Base-by-base conservation (phyloP, 2,888 invertebrate genomes). In the Cantharis lateralis region DNA sequence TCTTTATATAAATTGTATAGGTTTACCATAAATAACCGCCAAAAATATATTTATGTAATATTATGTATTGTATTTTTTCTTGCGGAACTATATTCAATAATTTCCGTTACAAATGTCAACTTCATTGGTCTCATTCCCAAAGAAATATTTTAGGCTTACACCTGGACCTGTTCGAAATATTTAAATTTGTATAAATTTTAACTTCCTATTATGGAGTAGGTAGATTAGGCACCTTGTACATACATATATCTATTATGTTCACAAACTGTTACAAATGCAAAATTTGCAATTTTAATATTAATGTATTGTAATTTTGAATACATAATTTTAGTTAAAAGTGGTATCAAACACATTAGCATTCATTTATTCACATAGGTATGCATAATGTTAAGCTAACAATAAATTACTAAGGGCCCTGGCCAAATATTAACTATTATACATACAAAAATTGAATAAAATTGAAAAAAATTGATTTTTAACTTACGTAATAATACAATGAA, bases 101-200 rank as follows among this genome's bases (percentile, higher is more conserved):
- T 75, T 73, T 75, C 79, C 79, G 79, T 79, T 79, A 32, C 13
- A 78, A 68, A 73, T 77, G 70, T 71, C 69, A 70, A 69, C 26
- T 64, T 68, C 5, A 24, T 3, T 32, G 32, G 32, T 32, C 13
- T n/a, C n/a, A n/a, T 32, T 32, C 13, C 13, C 13, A 13, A 32
- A 4, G 20, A 20, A 20, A 64, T 64, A 18, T n/a, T 64, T 20
- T 20, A n/a, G 7, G 1, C 18, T 18, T 16, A 63, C 64, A 64
- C 18, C 64, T 64, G 64, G 64, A 64, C 64, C 64, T 64, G 10
- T 9, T 64, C 64, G 13, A 13, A 13, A 64, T 16, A 18, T 15
- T 32, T 32, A n/a, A 32, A 32, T 32, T 32, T 13, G 4, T 13
- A n/a, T 32, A 32, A 13, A 32, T 32, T 32, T 32, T 5, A 32